phyloP scores from a whole-genome alignment of 1,140 invertebrate species.

The Caerostris darwini region DNA sequence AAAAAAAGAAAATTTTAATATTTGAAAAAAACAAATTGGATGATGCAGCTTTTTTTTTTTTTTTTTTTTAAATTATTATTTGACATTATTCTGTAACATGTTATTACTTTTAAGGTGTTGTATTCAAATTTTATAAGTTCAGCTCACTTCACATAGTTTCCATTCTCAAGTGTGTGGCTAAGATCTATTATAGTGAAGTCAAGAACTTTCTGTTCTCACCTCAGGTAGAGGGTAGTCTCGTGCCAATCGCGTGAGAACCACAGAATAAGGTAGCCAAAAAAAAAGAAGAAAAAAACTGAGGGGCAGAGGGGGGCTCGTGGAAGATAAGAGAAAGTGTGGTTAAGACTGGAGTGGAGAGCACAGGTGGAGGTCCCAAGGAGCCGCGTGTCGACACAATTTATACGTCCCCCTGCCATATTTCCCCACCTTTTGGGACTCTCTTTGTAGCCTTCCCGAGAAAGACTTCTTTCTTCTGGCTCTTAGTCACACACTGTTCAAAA shows the following conservation, averaged over 20 bases:
- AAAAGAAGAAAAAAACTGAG: neutral
- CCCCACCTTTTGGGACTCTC: conserved; percentile 53
- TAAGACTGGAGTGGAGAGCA: conserved; percentile 66
- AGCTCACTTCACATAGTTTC: too few species aligned
- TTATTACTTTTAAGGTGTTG: too few species aligned
- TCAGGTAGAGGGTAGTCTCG: neutral
- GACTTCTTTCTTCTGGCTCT: conserved; percentile 15
- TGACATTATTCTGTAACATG: too few species aligned
- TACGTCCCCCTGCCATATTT: conserved; percentile 24
- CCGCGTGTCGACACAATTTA: conserved; percentile 32
- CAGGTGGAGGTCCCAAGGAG: conserved; percentile 65
- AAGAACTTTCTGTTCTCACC: too few species aligned
- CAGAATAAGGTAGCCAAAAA: neutral
- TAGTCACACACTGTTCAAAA: conserved; percentile 5
- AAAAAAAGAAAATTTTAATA: too few species aligned
- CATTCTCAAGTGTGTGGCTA: too few species aligned
- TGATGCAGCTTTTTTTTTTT: too few species aligned
- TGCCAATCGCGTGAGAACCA: conserved; percentile 43
- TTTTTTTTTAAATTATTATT: too few species aligned
- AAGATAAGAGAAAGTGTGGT: conserved; percentile 68
- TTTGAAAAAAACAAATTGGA: too few species aligned
- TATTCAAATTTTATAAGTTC: too few species aligned
- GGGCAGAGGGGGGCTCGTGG: neutral
- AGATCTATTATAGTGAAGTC: too few species aligned
- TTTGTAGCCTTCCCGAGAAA: conserved; percentile 34